phyloP scores from a whole-genome alignment of 2,888 invertebrate species.

The Diaphora mendica region DNA sequence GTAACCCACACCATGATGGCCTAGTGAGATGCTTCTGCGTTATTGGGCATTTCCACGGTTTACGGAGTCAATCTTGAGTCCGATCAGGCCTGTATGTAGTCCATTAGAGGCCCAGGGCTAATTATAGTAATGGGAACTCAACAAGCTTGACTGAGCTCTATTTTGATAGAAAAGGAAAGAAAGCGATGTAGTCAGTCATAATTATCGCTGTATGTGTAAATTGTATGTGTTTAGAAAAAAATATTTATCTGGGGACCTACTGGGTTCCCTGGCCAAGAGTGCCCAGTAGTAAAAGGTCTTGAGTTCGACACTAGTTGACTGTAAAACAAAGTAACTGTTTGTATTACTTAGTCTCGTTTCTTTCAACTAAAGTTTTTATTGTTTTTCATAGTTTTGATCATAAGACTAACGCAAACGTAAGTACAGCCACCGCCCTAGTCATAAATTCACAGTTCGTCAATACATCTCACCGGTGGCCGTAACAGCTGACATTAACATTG shows the following conservation, averaged over 20 bases:
- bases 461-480: slow-evolving; percentile 51
- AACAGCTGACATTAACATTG: slow-evolving; percentile 79
- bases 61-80: not conserved
- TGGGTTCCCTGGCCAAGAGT: no score
- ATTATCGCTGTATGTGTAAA: no score
- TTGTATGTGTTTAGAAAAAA: no score
- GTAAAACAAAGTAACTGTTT: slow-evolving; percentile 9
- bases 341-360: not conserved
- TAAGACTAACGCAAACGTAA: slow-evolving; percentile 22
- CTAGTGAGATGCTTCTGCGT: no score
- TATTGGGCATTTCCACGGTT: not conserved
- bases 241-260: no score
- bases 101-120: no score
- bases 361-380: slow-evolving; percentile 13
- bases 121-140: no score
- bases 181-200: no score
- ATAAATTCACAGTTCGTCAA: slow-evolving; percentile 48
- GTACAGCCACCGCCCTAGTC: slow-evolving; percentile 29
- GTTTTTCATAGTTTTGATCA: slow-evolving; percentile 12
- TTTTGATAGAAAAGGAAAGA: no score
- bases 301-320: not conserved
- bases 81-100: not conserved
- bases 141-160: no score
- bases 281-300: no score
- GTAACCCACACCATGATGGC: no score